phyloP scores from a whole-genome alignment of 1,140 invertebrate genomes.

The Pogonus chalceus region DNA sequence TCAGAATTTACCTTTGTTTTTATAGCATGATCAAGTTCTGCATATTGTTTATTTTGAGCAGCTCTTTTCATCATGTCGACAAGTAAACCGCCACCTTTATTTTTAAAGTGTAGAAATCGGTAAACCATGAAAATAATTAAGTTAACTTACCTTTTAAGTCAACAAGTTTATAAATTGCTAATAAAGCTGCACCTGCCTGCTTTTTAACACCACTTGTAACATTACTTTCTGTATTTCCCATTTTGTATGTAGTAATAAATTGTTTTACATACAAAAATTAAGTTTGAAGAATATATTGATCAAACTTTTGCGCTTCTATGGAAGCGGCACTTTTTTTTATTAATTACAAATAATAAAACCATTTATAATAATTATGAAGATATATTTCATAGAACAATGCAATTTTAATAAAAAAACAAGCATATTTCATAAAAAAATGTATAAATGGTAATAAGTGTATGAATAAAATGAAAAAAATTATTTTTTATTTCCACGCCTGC shows the following conservation, averaged over 20 bases:
- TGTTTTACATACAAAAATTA: too few relatives aligned
- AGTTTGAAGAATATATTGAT: too few relatives aligned
- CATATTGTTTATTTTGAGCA: slow-evolving; percentile 76
- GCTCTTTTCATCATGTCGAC: slow-evolving; percentile 91
- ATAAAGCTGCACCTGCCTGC: slow-evolving; percentile 72
- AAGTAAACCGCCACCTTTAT: slow-evolving; percentile 73
- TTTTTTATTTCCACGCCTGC: neutral
- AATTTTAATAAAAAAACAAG: neutral
- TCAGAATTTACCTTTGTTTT: slow-evolving; percentile 56
- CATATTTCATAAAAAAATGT: neutral
- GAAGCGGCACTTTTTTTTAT: too few relatives aligned
- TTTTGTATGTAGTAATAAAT: slow-evolving; percentile 37
- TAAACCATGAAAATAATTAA: neutral
- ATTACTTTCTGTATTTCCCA: slow-evolving; percentile 90
- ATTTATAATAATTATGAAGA: too few relatives aligned
- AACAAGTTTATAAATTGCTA: slow-evolving; percentile 73
- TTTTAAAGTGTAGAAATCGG: neutral
- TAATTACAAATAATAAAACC: too few relatives aligned
- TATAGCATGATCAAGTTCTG: slow-evolving; percentile 80
- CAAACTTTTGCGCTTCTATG: neutral
- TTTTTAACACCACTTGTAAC: slow-evolving; percentile 86
- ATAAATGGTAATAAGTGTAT: too few relatives aligned
- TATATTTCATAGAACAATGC: too few relatives aligned
- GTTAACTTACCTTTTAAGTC: slow-evolving; percentile 66
- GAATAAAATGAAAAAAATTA: too few relatives aligned